Conservation (phyloP, 2,797 vertebrate genomes). For the Ctenopoma multispine region DNA sequence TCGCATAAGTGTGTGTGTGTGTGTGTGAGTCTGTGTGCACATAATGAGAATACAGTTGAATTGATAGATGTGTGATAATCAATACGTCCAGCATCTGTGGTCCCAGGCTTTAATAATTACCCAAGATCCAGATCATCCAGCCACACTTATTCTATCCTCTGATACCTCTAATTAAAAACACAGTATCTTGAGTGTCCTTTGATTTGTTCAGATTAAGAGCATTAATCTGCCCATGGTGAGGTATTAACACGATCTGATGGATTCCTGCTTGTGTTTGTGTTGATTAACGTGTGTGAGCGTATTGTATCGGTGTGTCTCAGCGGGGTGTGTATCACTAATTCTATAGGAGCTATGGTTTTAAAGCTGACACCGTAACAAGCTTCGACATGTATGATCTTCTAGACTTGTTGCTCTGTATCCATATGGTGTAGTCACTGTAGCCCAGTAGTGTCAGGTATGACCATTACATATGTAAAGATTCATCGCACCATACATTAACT, state of each 20-base stretch:
- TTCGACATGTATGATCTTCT: constrained; percentile 5
- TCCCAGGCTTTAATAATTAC: constrained; percentile 47
- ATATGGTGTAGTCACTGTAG: constrained; percentile 18
- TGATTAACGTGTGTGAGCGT: constrained; percentile 54
- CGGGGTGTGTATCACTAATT: constrained; percentile 27
- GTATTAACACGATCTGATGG: constrained; percentile 81
- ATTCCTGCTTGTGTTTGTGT: constrained; percentile 79
- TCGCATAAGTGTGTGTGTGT: not conserved
- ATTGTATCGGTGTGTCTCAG: constrained; percentile 31
- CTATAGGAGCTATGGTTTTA: constrained; percentile 22
- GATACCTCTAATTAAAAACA: constrained; percentile 70
- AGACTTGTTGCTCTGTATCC: constrained; percentile 11
- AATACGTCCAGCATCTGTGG: constrained; percentile 73
- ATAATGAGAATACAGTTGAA: constrained; percentile 13
- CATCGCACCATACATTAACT: not conserved
- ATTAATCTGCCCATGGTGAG: constrained; percentile 75
- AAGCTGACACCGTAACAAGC: constrained; percentile 20
- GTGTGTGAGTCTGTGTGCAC: no score
- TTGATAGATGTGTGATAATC: constrained; percentile 82
- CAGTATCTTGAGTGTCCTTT: constrained; percentile 56
- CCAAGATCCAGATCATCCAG: constrained; percentile 29
- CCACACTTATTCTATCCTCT: constrained; percentile 41
- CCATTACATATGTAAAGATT: not conserved
- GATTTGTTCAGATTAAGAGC: constrained; percentile 65
- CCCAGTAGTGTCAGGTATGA: not conserved